Evolutionary conservation across 2,113 vertebrate genomes (phyloP).

Genomic region (Prunella fulvescens): DNA sequence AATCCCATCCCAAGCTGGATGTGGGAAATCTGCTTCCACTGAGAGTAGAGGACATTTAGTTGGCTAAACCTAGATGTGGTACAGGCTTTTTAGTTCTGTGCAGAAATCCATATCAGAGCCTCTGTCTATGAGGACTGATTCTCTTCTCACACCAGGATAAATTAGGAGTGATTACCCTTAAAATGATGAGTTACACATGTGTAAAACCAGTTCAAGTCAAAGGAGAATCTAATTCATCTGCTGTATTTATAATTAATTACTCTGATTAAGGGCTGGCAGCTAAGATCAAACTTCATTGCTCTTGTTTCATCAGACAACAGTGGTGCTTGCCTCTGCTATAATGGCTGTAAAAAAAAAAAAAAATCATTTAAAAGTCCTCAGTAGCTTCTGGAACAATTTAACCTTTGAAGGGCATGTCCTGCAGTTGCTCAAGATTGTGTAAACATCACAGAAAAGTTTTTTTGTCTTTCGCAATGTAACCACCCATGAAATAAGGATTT

Average conservation of each 20-base stretch:
- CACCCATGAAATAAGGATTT: constrained; percentile 58
- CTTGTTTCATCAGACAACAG: constrained; percentile 1
- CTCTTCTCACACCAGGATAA: not conserved
- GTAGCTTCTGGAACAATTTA: constrained; percentile 66
- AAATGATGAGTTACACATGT: constrained; percentile 41
- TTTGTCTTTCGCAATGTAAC: constrained; percentile 50
- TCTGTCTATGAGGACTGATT: constrained; percentile 2
- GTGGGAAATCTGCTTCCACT: not conserved
- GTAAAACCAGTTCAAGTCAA: constrained; percentile 37
- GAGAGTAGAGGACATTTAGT: not conserved
- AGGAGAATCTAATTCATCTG: constrained; percentile 46
- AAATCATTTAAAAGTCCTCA: constrained; percentile 40
- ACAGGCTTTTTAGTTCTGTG: not conserved
- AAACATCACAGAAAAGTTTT: constrained; percentile 60
- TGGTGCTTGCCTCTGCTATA: constrained; percentile 55
- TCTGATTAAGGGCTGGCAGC: constrained; percentile 44
- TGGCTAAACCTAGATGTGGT: not conserved
- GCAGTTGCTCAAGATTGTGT: constrained; percentile 55
- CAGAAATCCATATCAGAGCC: not conserved
- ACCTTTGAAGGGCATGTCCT: constrained; percentile 66
- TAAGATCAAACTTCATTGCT: constrained; percentile 52
- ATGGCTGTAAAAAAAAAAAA: constrained; percentile 54
- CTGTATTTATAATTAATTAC: constrained; percentile 57
- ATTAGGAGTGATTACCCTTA: constrained; percentile 55
- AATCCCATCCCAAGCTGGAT: not conserved